phyloP scores from a whole-genome alignment of 2,797 vertebrate genomes.

The Chiroxiphia lanceolata region DNA sequence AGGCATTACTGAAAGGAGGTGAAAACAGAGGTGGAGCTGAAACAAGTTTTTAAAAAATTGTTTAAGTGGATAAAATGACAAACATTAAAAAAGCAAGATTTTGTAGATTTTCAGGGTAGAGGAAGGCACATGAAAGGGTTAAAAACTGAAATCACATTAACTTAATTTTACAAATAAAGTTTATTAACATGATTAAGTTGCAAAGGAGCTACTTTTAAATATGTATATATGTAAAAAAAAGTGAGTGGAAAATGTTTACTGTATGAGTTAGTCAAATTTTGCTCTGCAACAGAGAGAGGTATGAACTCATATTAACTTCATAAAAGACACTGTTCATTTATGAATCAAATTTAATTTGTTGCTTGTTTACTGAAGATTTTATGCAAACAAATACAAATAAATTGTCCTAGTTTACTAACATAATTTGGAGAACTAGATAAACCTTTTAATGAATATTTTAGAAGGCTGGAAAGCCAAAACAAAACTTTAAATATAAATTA shows the following conservation, averaged over 20 bases:
- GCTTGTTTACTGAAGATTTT: background rate
- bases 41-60: background rate
- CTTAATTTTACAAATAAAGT: background rate
- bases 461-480: background rate
- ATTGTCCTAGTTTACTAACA: background rate
- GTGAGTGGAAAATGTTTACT: background rate
- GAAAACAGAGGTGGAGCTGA: background rate
- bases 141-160: background rate
- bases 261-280: background rate
- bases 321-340: background rate
- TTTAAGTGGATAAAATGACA: background rate
- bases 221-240: background rate
- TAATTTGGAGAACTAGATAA: background rate
- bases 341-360: background rate
- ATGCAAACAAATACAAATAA: background rate
- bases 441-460: background rate
- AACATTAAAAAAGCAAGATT: background rate
- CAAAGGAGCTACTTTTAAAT: background rate
- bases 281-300: background rate
- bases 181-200: background rate
- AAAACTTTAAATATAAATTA: constrained; percentile 18
- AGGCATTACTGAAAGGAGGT: background rate
- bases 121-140: background rate
- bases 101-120: background rate
- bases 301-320: background rate